These are phyloP conservation scores for Silurus asotus DNA, from an alignment of 2,113 vertebrate species.

Conservation along the genomic window DNA sequence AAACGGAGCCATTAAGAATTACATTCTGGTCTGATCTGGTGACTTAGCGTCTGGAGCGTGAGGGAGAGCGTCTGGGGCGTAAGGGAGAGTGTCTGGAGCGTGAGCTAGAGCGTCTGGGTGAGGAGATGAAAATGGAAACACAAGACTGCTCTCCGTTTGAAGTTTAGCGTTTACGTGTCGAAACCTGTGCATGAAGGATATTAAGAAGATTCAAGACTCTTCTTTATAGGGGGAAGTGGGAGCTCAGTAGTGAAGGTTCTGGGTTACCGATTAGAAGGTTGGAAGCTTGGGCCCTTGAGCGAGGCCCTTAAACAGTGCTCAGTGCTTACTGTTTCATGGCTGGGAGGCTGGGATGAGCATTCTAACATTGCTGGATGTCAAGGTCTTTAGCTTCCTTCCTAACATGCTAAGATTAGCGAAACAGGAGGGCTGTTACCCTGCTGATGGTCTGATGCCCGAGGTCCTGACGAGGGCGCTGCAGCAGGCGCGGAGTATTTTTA, in stretches of 20 bases:
- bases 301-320: too few relatives aligned
- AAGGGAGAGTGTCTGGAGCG: too few relatives aligned
- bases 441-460: conserved; percentile 51
- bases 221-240: too few relatives aligned
- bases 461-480: conserved; percentile 52
- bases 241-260: too few relatives aligned
- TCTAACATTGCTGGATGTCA: too few relatives aligned
- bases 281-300: too few relatives aligned
- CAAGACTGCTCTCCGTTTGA: conserved; percentile 49
- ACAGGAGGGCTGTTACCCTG: conserved; percentile 40
- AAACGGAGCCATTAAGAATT: not conserved
- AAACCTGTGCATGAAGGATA: conserved; percentile 42
- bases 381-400: conserved; percentile 17
- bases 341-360: too few relatives aligned
- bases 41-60: not conserved
- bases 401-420: conserved; percentile 57
- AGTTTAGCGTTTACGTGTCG: conserved; percentile 63
- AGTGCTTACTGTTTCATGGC: too few relatives aligned
- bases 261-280: too few relatives aligned
- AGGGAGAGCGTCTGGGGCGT: too few relatives aligned
- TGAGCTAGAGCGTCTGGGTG: too few relatives aligned
- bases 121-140: conserved; percentile 5
- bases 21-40: not conserved
- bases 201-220: conserved; percentile 31
- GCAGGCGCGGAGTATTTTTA: conserved; percentile 40